These are phyloP conservation scores for Xanthorhoe spadicearia DNA, from an alignment of 2,888 invertebrate species.

Conservation along the genomic window DNA sequence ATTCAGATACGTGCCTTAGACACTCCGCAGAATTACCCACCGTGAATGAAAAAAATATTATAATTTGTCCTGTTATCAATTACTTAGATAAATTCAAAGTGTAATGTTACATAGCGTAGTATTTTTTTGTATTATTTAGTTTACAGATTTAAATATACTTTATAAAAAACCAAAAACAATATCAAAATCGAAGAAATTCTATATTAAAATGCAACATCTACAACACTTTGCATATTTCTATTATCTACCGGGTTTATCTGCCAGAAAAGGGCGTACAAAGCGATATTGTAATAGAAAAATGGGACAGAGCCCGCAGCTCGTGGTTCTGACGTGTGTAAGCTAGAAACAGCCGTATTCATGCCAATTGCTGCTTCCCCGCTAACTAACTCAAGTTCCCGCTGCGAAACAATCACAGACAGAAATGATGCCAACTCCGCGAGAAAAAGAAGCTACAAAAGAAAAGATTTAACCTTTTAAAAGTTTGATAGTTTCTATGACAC, in stretches of 20 bases:
- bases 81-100: too few relatives aligned
- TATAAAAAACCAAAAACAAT: too few relatives aligned
- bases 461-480: too few relatives aligned
- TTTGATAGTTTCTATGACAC: too few relatives aligned
- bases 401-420: background rate
- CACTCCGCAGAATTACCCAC: too few relatives aligned
- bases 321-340: slow-evolving; percentile 39
- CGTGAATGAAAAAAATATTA: too few relatives aligned
- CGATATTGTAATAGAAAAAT: slow-evolving; percentile 36
- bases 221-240: slow-evolving; percentile 1
- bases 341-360: slow-evolving; percentile 38
- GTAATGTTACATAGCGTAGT: too few relatives aligned
- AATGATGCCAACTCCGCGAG: background rate
- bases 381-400: slow-evolving; percentile 21
- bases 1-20: too few relatives aligned
- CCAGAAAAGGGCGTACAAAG: slow-evolving; percentile 8
- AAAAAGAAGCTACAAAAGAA: too few relatives aligned
- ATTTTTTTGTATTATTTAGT: too few relatives aligned
- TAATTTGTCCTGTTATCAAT: too few relatives aligned
- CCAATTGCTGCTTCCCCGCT: slow-evolving; percentile 36
- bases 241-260: slow-evolving; percentile 5
- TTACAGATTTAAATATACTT: too few relatives aligned
- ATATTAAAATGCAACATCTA: background rate
- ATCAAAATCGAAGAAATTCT: background rate
- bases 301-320: slow-evolving; percentile 32